Percentiles rank a stretch among this genome's conserved stretches.
These are phyloP conservation scores for Lamellibrachia luymesi DNA, from an alignment of 1,140 invertebrate genomes.

Conservation along the genomic window DNA sequence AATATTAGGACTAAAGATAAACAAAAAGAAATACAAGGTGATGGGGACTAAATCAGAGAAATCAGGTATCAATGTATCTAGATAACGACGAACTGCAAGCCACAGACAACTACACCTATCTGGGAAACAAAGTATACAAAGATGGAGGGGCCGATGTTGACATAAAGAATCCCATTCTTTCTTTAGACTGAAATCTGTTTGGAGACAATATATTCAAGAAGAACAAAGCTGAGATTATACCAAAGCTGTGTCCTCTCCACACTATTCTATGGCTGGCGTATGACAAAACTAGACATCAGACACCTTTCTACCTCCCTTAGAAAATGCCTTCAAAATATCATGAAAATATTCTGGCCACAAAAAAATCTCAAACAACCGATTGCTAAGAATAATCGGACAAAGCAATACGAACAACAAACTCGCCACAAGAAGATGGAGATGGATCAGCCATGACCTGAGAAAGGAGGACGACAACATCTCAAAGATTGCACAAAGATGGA, in stretches of 20 bases:
- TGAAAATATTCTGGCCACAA: background rate
- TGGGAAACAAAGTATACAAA: conserved; percentile 16
- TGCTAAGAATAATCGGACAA: background rate
- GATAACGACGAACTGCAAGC: background rate
- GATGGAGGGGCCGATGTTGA: conserved; percentile 23
- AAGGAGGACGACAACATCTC: background rate
- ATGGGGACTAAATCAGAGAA: background rate
- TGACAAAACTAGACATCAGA: background rate
- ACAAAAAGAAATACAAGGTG: background rate
- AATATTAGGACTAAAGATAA: background rate
- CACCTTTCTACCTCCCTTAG: background rate
- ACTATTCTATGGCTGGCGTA: background rate
- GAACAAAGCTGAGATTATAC: background rate
- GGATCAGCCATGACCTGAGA: background rate
- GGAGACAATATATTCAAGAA: conserved; percentile 18
- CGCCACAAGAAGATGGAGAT: background rate
- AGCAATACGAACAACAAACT: background rate
- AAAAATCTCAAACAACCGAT: background rate
- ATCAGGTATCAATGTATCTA: background rate
- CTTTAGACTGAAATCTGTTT: conserved; percentile 23
- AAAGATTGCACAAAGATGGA: background rate
- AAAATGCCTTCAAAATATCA: background rate
- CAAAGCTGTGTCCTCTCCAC: background rate
- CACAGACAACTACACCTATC: conserved; percentile 7
- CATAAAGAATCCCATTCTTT: conserved; percentile 23